These are phyloP conservation scores for Anticlea derivata DNA, from an alignment of 2,888 invertebrate genomes.

Conservation along the genomic window DNA sequence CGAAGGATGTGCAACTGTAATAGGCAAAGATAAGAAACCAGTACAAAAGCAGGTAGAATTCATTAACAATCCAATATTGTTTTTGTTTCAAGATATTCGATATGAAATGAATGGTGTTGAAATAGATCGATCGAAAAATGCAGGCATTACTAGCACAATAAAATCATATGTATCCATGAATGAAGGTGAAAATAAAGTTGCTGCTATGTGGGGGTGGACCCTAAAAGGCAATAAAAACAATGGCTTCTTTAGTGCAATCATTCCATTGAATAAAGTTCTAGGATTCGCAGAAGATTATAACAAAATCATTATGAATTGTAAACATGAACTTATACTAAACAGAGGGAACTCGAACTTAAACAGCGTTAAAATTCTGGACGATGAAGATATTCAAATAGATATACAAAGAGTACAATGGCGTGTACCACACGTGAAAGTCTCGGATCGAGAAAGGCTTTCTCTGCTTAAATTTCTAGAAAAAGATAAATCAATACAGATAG, in stretches of 20 bases:
- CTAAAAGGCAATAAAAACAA: not conserved
- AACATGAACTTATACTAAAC: constrained; percentile 12
- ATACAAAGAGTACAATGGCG: constrained; percentile 13
- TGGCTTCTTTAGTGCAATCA: not conserved
- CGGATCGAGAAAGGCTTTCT: constrained; percentile 7
- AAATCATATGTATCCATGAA: constrained; percentile 3
- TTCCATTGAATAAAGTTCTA: not conserved
- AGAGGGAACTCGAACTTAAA: constrained; percentile 3
- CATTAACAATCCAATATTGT: not conserved
- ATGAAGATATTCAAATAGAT: not conserved
- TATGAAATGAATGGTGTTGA: constrained; percentile 5
- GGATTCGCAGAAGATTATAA: constrained; percentile 7
- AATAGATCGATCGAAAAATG: constrained; percentile 5
- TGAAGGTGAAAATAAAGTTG: constrained; percentile 2
- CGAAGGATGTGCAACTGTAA: not conserved
- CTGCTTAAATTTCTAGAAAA: constrained; percentile 17
- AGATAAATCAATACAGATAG: constrained; percentile 7
- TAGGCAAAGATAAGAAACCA: not conserved
- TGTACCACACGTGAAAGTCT: not conserved
- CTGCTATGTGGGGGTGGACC: constrained; percentile 3
- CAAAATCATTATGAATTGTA: constrained; percentile 13
- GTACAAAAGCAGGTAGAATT: not conserved
- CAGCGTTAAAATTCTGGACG: not conserved
- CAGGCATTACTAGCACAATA: not conserved
- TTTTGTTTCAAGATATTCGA: constrained; percentile 5